Percentiles rank a stretch among this genome's conserved stretches.
Conservation (phyloP, 2,113 vertebrate genomes). For the Spea multiplicata region DNA sequence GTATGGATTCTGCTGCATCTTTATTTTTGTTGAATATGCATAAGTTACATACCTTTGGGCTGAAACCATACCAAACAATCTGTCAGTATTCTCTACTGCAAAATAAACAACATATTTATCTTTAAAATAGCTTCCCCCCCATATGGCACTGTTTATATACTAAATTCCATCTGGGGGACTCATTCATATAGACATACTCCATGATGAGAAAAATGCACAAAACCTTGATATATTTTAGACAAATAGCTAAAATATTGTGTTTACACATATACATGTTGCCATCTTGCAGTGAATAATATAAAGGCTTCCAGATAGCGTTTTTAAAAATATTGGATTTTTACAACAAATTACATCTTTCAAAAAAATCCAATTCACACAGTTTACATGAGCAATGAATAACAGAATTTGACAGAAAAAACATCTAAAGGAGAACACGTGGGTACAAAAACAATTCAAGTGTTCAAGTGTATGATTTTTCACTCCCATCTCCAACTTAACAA, state of each 20-base stretch:
- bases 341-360: too few relatives aligned
- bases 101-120: constrained; percentile 22
- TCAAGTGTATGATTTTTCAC: too few relatives aligned
- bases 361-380: too few relatives aligned
- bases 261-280: background rate
- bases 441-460: too few relatives aligned
- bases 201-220: background rate
- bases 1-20: background rate
- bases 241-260: background rate
- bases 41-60: constrained; percentile 19
- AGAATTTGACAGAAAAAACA: too few relatives aligned
- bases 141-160: constrained; percentile 14
- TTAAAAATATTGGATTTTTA: too few relatives aligned
- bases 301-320: background rate
- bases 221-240: background rate
- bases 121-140: constrained; percentile 13
- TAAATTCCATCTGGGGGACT: constrained; percentile 2
- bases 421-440: too few relatives aligned
- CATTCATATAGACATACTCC: background rate
- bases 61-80: constrained; percentile 19
- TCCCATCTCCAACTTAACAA: too few relatives aligned
- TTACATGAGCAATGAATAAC: too few relatives aligned
- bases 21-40: constrained; percentile 19
- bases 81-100: constrained; percentile 10
- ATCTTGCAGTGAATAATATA: background rate